Evolutionary conservation across 2,113 vertebrate species (phyloP).

Genomic region (Trichomycterus rosablanca): DNA sequence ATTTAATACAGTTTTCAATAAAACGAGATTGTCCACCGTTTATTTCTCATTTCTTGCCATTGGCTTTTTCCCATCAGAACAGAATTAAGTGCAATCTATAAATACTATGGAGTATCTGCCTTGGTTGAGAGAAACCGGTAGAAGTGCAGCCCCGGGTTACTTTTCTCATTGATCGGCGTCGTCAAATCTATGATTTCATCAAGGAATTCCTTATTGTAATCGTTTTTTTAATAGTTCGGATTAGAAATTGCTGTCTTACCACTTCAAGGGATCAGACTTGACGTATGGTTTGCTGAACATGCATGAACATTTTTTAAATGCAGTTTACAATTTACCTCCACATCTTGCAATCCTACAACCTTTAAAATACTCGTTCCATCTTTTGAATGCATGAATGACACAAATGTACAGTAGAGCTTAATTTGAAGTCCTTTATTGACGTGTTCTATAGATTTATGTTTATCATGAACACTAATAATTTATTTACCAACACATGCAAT

Average conservation of each 20-base stretch:
- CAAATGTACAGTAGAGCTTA: no score
- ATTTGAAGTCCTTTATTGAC: no score
- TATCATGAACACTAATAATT: no score
- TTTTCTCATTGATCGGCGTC: slow-evolving; percentile 34
- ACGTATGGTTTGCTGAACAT: slow-evolving; percentile 17
- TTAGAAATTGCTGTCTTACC: slow-evolving; percentile 9
- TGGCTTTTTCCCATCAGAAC: slow-evolving; percentile 38
- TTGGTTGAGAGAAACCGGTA: slow-evolving; percentile 11
- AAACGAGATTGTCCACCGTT: slow-evolving; percentile 26
- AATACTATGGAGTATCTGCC: slow-evolving; percentile 41
- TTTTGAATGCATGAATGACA: no score
- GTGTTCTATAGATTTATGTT: no score
- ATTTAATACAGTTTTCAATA: slow-evolving; percentile 31
- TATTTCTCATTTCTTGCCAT: slow-evolving; percentile 38
- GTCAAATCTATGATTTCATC: slow-evolving; percentile 20
- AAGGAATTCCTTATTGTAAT: slow-evolving; percentile 23
- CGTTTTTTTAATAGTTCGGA: slow-evolving; percentile 26
- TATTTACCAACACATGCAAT: no score
- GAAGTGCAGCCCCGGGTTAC: slow-evolving; percentile 24
- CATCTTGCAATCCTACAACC: no score
- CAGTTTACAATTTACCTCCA: no score
- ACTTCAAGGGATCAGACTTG: slow-evolving; percentile 1
- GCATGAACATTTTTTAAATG: slow-evolving; percentile 8
- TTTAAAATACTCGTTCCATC: no score
- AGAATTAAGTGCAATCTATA: slow-evolving; percentile 43